A percentile compares a stretch with the other conserved stretches of the same genome.
phyloP scores from a whole-genome alignment of 1,140 invertebrate species.

The Cydia amplana region DNA sequence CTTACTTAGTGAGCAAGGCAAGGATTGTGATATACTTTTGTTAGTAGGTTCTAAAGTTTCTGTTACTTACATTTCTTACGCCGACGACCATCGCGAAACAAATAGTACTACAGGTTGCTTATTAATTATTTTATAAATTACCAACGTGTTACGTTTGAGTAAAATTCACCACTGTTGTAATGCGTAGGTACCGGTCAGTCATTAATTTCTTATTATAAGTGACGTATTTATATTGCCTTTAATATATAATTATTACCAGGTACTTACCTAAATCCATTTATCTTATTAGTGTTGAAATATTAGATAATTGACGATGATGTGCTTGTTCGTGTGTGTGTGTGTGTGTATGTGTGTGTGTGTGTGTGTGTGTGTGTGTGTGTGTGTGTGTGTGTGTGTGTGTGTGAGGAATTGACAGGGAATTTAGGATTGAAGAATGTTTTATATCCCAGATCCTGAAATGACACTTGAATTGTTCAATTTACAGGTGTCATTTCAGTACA shows the following conservation, averaged over 20 bases:
- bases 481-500: too few relatives aligned
- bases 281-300: background rate
- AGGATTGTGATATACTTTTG: background rate
- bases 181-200: too few relatives aligned
- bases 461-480: too few relatives aligned
- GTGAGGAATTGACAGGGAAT: too few relatives aligned
- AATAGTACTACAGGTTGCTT: too few relatives aligned
- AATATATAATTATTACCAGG: background rate
- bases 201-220: background rate
- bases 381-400: background rate
- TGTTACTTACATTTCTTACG: background rate
- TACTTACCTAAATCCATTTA: background rate
- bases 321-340: background rate
- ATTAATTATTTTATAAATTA: too few relatives aligned
- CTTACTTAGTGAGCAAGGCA: slow-evolving; percentile 9
- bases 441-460: too few relatives aligned
- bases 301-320: background rate
- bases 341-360: background rate
- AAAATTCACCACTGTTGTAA: too few relatives aligned
- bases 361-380: background rate
- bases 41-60: background rate
- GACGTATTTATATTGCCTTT: background rate
- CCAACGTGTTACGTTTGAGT: too few relatives aligned
- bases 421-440: background rate
- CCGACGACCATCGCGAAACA: too few relatives aligned